Base-by-base conservation (phyloP, 92 coral and sea anemone species). In the Zoanthus gigantus region DNA sequence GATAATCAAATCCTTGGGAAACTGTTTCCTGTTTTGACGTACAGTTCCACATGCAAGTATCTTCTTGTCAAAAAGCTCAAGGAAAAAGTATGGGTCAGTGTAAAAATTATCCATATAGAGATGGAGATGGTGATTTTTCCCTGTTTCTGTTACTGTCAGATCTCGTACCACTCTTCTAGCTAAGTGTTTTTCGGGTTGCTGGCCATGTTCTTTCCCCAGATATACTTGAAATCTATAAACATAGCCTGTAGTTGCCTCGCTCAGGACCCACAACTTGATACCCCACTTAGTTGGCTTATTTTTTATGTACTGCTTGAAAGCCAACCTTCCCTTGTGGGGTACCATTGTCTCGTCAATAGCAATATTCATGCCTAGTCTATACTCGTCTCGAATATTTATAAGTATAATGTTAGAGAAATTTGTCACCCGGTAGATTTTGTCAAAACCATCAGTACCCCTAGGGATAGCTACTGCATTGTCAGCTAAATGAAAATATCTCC, bases 41-140 rank as follows among this genome's bases (percentile, higher is more conserved):
- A 88, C 77, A n/a, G 91, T 88, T 72, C 91, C 91, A 88, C 91
- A 82, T 56, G 91, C 83, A 18, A 88, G 47, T 11, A 88, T 74
- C 61, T 88, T 81, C 77, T 74, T 88, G 16, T 32, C 30, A 9
- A 18, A 13, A 42, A 83, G 78, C 53, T 83, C 83, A 44, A 82
- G 77, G 76, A 88, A 88, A 30, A 82, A 48, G 50, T 88, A 76
- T n/a, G 87, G 90, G 50, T 88, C 85, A 77, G 77, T 29, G 65
- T 83, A 83, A 50, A 32, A 71, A 46, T 83, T 83, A 30, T 83
- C 69, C 91, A 88, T 88, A 31, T 88, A 80, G 61, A 88, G 87
- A 23, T 23, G 87, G 61, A 88, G 87, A 23, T 23, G 87, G 87
- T 88, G 91, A 46, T 81, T 34, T 37, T 88, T 88, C 42, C 61